Evolutionary conservation across 2,888 invertebrate species (phyloP).

Genomic region (Choristoneura rosaceana): DNA sequence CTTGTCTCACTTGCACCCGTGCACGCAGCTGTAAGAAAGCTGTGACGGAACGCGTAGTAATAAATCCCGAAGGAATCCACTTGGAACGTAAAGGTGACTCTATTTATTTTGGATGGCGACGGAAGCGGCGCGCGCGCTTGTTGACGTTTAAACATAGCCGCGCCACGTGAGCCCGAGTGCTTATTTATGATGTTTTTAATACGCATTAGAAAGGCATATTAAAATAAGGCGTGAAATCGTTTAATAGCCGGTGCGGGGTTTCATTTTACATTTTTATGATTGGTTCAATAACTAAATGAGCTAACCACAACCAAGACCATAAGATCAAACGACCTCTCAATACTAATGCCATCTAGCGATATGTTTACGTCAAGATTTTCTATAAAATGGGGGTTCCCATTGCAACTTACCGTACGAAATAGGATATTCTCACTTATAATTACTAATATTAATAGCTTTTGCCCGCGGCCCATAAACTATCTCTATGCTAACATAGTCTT

Average conservation of each 20-base stretch:
- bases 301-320: too few relatives aligned
- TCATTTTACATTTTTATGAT: not conserved
- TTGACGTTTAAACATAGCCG: conserved; percentile 16
- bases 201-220: not conserved
- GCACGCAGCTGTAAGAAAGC: conserved; percentile 19
- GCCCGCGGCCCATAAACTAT: too few relatives aligned
- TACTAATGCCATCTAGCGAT: too few relatives aligned
- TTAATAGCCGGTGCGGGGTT: conserved; percentile 15
- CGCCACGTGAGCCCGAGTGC: conserved; percentile 9
- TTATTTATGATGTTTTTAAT: conserved; percentile 18
- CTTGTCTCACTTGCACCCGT: conserved; percentile 14
- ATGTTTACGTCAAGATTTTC: too few relatives aligned
- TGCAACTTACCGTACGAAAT: too few relatives aligned
- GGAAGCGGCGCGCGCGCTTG: conserved; percentile 28
- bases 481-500: too few relatives aligned
- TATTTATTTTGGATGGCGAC: conserved; percentile 44
- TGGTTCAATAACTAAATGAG: too few relatives aligned
- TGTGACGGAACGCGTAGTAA: conserved; percentile 32
- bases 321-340: too few relatives aligned
- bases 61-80: conserved; percentile 48
- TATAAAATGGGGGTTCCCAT: too few relatives aligned
- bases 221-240: not conserved
- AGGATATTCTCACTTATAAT: too few relatives aligned
- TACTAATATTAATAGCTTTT: too few relatives aligned
- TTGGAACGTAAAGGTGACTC: conserved; percentile 54